A percentile compares a stretch with the other conserved stretches of the same genome.
phyloP scores from a whole-genome alignment of 2,113 vertebrate genomes.

The Glaucidium brasilianum region DNA sequence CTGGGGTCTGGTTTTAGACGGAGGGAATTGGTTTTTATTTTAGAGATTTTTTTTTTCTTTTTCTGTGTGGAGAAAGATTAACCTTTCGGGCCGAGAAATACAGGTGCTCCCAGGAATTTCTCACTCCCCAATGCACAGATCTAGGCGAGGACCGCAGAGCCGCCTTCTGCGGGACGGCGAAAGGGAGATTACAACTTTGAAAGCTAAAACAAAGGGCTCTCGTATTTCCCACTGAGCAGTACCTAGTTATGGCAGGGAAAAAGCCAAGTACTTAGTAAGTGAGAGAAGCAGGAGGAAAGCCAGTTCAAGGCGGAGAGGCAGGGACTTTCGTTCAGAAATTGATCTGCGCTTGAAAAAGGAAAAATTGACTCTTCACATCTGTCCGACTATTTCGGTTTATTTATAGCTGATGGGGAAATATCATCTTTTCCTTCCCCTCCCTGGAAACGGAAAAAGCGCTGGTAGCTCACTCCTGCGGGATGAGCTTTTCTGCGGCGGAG shows the following conservation, averaged over 20 bases:
- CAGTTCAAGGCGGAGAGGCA: neutral
- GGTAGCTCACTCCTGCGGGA: neutral
- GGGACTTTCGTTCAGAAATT: neutral
- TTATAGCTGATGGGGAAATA: conserved; percentile 5
- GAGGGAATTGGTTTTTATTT: conserved; percentile 3
- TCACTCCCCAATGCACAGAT: neutral
- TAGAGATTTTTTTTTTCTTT: neutral
- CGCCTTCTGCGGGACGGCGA: neutral
- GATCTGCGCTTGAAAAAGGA: neutral
- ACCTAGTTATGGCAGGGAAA: neutral
- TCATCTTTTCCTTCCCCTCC: neutral
- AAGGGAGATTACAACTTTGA: neutral
- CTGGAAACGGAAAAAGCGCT: neutral
- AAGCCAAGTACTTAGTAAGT: neutral
- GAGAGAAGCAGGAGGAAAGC: neutral
- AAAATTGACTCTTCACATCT: neutral
- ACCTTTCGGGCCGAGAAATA: conserved; percentile 19
- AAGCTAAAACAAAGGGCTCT: conserved; percentile 7
- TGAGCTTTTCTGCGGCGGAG: neutral
- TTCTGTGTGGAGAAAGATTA: neutral
- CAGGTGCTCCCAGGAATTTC: conserved; percentile 39
- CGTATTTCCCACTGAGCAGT: neutral
- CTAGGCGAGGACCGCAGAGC: neutral
- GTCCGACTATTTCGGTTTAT: neutral
- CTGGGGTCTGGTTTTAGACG: conserved; percentile 49